Conservation (phyloP, 2,113 vertebrate genomes). For the Narcine bancroftii region DNA sequence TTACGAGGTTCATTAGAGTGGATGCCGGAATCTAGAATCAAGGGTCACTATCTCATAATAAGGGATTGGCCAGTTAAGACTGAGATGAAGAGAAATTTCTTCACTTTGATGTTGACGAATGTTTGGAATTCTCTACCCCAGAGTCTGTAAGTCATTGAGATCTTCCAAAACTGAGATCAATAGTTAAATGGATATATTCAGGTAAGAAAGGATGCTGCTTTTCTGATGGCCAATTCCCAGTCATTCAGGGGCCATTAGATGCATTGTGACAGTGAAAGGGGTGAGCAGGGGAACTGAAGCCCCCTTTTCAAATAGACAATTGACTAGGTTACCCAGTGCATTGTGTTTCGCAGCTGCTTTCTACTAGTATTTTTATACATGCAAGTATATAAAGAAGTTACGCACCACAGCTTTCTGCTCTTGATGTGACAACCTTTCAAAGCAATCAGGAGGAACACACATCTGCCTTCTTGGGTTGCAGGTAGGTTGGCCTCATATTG, state of each 20-base stretch:
- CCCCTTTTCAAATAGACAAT: not conserved
- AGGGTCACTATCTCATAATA: too few relatives aligned
- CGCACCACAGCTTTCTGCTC: not conserved
- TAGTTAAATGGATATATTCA: too few relatives aligned
- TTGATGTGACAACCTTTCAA: constrained; percentile 13
- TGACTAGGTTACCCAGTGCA: not conserved
- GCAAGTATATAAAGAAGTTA: constrained; percentile 5
- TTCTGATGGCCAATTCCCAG: not conserved
- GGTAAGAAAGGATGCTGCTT: too few relatives aligned
- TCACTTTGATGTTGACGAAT: too few relatives aligned
- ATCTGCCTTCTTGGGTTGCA: constrained; percentile 9
- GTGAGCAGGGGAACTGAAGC: not conserved
- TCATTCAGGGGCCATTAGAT: not conserved
- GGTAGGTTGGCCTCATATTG: not conserved
- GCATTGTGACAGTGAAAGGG: too few relatives aligned
- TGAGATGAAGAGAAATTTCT: too few relatives aligned
- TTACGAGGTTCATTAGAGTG: too few relatives aligned
- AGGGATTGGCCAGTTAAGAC: too few relatives aligned
- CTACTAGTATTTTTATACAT: not conserved
- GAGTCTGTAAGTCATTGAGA: too few relatives aligned
- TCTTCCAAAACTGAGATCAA: too few relatives aligned
- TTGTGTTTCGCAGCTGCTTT: constrained; percentile 1
- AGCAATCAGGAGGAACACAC: constrained; percentile 3
- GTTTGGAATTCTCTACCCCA: too few relatives aligned
- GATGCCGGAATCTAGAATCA: too few relatives aligned